Percentiles rank a stretch among this genome's conserved stretches.
Evolutionary conservation across 2,113 vertebrate species (phyloP).

Genomic region (Cyprinodon tularosa): DNA sequence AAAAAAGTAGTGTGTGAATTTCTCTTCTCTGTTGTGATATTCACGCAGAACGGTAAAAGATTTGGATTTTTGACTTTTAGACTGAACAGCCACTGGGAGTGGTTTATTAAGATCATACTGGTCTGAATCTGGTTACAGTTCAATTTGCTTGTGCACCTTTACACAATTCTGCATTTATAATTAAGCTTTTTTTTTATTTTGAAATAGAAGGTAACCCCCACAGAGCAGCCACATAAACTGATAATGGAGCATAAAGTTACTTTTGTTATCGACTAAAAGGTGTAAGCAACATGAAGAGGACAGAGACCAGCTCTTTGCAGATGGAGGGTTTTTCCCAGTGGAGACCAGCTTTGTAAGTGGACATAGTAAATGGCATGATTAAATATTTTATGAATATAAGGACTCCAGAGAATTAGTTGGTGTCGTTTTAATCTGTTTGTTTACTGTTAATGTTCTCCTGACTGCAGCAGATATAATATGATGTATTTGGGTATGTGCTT

Average conservation of each 20-base stretch:
- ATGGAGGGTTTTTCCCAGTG: not conserved
- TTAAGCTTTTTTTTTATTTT: not conserved
- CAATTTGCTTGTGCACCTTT: too few relatives aligned
- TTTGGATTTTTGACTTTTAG: too few relatives aligned
- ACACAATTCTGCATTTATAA: not conserved
- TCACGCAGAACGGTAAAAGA: too few relatives aligned
- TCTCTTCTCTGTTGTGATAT: too few relatives aligned
- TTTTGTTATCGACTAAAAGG: not conserved
- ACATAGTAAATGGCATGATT: not conserved
- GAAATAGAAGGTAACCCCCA: not conserved
- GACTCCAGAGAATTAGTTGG: not conserved
- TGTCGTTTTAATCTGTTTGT: conserved; percentile 7
- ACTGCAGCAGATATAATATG: conserved; percentile 7
- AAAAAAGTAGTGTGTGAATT: too few relatives aligned
- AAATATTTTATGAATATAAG: conserved; percentile 9
- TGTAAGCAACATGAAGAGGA: not conserved
- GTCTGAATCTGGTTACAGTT: not conserved
- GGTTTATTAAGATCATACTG: too few relatives aligned
- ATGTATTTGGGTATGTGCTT: not conserved
- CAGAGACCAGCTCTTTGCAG: not conserved
- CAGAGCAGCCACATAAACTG: not conserved
- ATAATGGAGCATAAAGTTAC: too few relatives aligned
- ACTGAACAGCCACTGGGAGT: too few relatives aligned
- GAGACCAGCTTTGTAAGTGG: conserved; percentile 6
- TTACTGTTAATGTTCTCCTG: not conserved